A percentile compares a stretch with the other conserved stretches of the same genome.
phyloP scores from a whole-genome alignment of 2,113 vertebrate genomes.

The Saimiri boliviensis region DNA sequence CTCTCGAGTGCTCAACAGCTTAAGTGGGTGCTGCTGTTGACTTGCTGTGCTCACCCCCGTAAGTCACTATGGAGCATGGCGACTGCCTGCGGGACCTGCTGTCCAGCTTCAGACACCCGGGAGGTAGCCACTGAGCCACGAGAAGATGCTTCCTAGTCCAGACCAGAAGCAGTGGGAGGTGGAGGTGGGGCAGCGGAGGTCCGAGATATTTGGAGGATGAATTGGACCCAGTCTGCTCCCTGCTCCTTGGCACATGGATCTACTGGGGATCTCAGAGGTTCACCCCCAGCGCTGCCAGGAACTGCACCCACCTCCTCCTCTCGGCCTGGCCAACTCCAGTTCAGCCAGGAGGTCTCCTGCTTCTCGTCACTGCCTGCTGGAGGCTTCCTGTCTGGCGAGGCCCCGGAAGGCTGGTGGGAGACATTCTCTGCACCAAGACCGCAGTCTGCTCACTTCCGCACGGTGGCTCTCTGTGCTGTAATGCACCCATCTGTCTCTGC shows the following conservation, averaged over 20 bases:
- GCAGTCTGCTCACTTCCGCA: accelerated
- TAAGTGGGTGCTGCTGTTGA: accelerated
- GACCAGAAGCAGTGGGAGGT: accelerated
- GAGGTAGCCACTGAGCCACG: accelerated
- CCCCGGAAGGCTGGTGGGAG: not conserved
- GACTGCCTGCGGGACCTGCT: accelerated
- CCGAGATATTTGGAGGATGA: too few relatives aligned
- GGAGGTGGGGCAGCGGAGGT: not conserved
- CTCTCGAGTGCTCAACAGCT: accelerated
- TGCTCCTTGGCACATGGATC: not conserved
- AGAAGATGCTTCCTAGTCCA: not conserved
- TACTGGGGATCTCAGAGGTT: not conserved
- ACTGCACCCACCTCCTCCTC: accelerated
- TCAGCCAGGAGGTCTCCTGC: not conserved
- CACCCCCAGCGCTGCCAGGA: too few relatives aligned
- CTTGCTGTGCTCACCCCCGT: accelerated
- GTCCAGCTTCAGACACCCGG: accelerated
- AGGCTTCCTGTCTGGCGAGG: accelerated
- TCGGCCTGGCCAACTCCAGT: not conserved
- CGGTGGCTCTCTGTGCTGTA: accelerated
- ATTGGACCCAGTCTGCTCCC: accelerated
- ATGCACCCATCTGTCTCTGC: accelerated
- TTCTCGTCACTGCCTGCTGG: accelerated
- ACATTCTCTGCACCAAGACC: too few relatives aligned
- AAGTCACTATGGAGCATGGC: accelerated